Percentiles rank a stretch among this genome's conserved stretches.
phyloP scores from a whole-genome alignment of 2,797 vertebrate species.

The Macropodus opercularis region DNA sequence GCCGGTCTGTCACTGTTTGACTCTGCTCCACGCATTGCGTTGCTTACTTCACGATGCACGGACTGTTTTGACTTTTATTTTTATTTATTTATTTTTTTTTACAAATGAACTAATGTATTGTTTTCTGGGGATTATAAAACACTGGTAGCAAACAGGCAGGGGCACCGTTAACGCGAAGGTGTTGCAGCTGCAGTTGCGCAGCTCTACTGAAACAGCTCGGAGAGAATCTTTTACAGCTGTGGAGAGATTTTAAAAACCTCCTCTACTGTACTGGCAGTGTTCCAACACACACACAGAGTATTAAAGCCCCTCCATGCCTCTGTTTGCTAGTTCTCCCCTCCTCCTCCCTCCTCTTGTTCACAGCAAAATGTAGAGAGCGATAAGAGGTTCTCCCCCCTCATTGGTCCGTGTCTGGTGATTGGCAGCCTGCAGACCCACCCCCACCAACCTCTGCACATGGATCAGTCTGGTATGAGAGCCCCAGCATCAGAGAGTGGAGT shows the following conservation, averaged over 20 bases:
- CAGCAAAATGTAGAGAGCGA: constrained; percentile 45
- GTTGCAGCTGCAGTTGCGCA: background rate
- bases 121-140: background rate
- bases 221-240: constrained; percentile 43
- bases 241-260: constrained; percentile 73
- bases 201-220: background rate
- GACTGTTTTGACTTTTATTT: no score
- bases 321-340: constrained; percentile 60
- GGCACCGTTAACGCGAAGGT: background rate
- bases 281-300: constrained; percentile 64
- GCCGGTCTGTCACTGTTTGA: constrained; percentile 50
- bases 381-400: constrained; percentile 44
- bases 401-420: constrained; percentile 57
- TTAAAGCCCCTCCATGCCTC: constrained; percentile 64
- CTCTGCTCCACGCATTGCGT: constrained; percentile 8
- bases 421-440: constrained; percentile 57
- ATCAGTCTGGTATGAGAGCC: constrained; percentile 70
- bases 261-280: constrained; percentile 73
- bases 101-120: background rate
- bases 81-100: background rate
- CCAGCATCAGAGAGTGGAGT: constrained; percentile 75
- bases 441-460: constrained; percentile 67
- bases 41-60: no score
- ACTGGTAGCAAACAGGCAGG: background rate
- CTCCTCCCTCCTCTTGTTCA: constrained; percentile 48